Percentiles rank a stretch among this genome's conserved stretches.
phyloP scores from a whole-genome alignment of 2,797 vertebrate genomes.

The Nannoperca australis region DNA sequence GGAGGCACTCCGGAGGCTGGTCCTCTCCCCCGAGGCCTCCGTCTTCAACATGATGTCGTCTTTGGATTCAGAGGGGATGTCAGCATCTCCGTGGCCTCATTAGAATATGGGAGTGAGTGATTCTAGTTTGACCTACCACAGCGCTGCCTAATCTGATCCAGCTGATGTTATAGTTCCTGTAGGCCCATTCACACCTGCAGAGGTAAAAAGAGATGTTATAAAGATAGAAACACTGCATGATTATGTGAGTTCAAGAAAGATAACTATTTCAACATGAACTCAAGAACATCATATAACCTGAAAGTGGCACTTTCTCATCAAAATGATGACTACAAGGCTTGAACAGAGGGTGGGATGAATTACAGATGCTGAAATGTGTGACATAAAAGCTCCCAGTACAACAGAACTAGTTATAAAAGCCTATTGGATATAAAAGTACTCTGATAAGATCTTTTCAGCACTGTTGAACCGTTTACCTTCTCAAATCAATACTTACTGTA shows the following conservation, averaged over 20 bases:
- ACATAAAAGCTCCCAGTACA: constrained; percentile 30
- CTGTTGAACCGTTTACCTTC: constrained; percentile 35
- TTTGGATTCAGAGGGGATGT: constrained; percentile 82
- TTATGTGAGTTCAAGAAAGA: constrained; percentile 6
- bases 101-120: constrained; percentile 59
- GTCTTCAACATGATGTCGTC: constrained; percentile 98
- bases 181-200: constrained; percentile 69
- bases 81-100: constrained; percentile 87
- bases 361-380: constrained; percentile 23
- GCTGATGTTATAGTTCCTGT: constrained; percentile 41
- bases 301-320: constrained; percentile 12
- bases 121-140: constrained; percentile 55
- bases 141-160: constrained; percentile 54
- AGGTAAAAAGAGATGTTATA: constrained; percentile 43
- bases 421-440: constrained; percentile 29
- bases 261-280: constrained; percentile 16
- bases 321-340: constrained; percentile 29
- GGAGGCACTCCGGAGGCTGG: constrained; percentile 96
- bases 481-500: constrained; percentile 55
- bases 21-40: constrained; percentile 95
- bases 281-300: constrained; percentile 6
- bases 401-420: constrained; percentile 25
- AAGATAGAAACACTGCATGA: constrained; percentile 15
- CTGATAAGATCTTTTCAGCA: constrained; percentile 31
- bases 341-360: constrained; percentile 22